phyloP scores from a whole-genome alignment of 2,888 invertebrate species.

The Drosophila subsilvestris region DNA sequence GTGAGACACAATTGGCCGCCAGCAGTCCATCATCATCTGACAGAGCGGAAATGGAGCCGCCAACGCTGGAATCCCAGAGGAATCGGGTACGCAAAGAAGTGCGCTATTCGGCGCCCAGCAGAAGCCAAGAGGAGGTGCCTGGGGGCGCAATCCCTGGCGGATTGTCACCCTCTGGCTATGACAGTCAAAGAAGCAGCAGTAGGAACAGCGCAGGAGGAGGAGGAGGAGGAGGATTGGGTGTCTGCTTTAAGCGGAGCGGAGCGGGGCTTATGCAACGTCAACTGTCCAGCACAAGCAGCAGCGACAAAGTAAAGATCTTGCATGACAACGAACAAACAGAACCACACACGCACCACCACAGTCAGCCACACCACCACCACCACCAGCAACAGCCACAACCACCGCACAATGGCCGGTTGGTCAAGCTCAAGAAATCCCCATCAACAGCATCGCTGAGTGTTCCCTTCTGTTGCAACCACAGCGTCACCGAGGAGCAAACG shows the following conservation, averaged over 20 bases:
- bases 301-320: constrained; percentile 82
- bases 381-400: constrained; percentile 32
- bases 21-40: constrained; percentile 2
- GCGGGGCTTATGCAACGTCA: constrained; percentile 65
- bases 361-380: constrained; percentile 26
- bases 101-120: constrained; percentile 52
- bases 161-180: background rate
- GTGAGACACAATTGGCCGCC: constrained; percentile 57
- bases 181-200: background rate
- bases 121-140: constrained; percentile 47
- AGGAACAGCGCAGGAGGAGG: constrained; percentile 23
- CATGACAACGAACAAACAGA: constrained; percentile 58
- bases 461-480: constrained; percentile 5
- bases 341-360: constrained; percentile 32
- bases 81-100: constrained; percentile 53
- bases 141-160: constrained; percentile 28
- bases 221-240: constrained; percentile 30
- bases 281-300: constrained; percentile 69
- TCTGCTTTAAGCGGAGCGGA: constrained; percentile 36
- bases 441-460: constrained; percentile 33
- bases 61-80: constrained; percentile 41
- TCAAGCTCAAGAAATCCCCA: constrained; percentile 46
- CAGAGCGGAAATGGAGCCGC: constrained; percentile 9
- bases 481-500: constrained; percentile 11
- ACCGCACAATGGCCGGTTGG: constrained; percentile 43